Evolutionary conservation across 2,888 invertebrate species (phyloP).

Genomic region (Thymelicus sylvestris): DNA sequence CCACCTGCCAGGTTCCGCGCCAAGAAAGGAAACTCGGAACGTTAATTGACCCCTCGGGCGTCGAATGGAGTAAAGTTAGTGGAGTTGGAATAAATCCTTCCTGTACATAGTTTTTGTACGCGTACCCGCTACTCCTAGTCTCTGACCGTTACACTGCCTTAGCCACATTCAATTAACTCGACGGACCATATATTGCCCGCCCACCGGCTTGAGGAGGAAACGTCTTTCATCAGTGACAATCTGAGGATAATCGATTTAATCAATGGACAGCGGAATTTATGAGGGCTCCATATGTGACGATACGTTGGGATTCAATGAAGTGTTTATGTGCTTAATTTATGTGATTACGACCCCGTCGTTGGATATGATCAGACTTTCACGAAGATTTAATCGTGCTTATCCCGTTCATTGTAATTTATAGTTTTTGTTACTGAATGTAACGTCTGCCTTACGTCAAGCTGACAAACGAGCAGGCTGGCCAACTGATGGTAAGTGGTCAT

Average conservation of each 20-base stretch:
- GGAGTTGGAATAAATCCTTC: slow-evolving; percentile 25
- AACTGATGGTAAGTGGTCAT: no score
- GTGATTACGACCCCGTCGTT: slow-evolving; percentile 13
- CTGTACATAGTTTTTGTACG: slow-evolving; percentile 22
- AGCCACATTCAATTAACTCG: slow-evolving; percentile 43
- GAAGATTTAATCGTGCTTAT: background rate
- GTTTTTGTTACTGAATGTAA: no score
- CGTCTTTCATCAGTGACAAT: slow-evolving; percentile 38
- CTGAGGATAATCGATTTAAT: slow-evolving; percentile 37
- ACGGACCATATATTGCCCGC: slow-evolving; percentile 41
- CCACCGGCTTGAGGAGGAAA: slow-evolving; percentile 38
- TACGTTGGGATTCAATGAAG: slow-evolving; percentile 23
- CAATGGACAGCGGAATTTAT: slow-evolving; percentile 33
- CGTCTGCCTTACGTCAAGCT: no score
- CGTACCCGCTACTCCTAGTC: slow-evolving; percentile 26
- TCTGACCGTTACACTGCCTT: slow-evolving; percentile 33
- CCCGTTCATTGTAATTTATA: background rate
- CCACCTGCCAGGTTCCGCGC: background rate
- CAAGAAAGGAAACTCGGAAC: background rate
- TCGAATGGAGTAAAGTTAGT: slow-evolving; percentile 10
- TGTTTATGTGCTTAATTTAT: slow-evolving; percentile 21
- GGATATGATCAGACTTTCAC: slow-evolving; percentile 3
- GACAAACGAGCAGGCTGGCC: no score
- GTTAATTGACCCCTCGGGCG: slow-evolving; percentile 11
- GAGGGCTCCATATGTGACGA: slow-evolving; percentile 24